Conservation (phyloP, 23 tunicate genomes). For the Ciona savignyi region DNA sequence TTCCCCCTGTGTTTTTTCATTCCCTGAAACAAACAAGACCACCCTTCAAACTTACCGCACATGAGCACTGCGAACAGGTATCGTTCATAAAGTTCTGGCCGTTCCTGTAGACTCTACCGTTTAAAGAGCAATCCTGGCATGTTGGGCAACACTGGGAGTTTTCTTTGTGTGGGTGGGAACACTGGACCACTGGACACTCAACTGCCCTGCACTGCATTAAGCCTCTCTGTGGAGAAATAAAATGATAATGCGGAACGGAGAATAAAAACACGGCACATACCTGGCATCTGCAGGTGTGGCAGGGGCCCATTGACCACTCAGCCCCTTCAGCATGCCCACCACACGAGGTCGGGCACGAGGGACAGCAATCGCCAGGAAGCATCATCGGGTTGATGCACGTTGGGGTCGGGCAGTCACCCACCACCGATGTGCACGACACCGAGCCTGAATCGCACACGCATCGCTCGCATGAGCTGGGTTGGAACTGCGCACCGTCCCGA, state of each 20-base stretch:
- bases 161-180: slow-evolving; percentile 41
- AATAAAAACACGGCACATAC: too few species aligned
- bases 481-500: slow-evolving; percentile 28
- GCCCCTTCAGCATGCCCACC: slow-evolving; percentile 42
- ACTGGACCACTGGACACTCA: slow-evolving; percentile 28
- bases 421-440: slow-evolving; percentile 28
- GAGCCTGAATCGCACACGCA: slow-evolving; percentile 62
- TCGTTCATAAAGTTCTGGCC: slow-evolving; percentile 41
- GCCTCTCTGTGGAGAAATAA: background rate
- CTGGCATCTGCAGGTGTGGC: slow-evolving; percentile 51
- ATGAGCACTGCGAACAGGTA: slow-evolving; percentile 48
- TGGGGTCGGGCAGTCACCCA: slow-evolving; percentile 24
- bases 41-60: slow-evolving; percentile 60
- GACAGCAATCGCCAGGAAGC: slow-evolving; percentile 62
- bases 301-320: slow-evolving; percentile 40
- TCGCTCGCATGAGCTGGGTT: slow-evolving; percentile 34
- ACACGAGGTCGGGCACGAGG: slow-evolving; percentile 61
- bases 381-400: slow-evolving; percentile 43
- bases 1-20: too few species aligned
- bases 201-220: slow-evolving; percentile 24
- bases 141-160: slow-evolving; percentile 47
- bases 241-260: too few species aligned
- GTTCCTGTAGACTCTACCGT: slow-evolving; percentile 33
- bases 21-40: too few species aligned
- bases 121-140: slow-evolving; percentile 41